Conservation (phyloP, 2,888 invertebrate genomes). For the Chironomus riparius region DNA sequence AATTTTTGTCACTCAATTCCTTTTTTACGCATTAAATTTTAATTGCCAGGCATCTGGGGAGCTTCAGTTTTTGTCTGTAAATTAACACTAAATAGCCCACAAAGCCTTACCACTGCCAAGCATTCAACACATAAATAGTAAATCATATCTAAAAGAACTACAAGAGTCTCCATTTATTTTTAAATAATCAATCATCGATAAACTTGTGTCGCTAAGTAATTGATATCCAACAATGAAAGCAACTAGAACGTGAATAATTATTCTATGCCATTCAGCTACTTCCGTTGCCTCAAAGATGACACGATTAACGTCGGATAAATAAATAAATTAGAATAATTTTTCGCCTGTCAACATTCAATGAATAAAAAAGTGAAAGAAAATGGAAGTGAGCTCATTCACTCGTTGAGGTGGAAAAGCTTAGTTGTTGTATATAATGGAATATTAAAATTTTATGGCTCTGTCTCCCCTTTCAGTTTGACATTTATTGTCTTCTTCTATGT, state of each 20-base stretch:
- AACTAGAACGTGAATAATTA: neutral
- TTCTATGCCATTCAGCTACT: neutral
- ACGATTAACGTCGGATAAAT: neutral
- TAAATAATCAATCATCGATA: neutral
- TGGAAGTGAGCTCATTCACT: neutral
- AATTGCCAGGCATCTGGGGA: no score
- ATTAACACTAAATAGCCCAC: no score
- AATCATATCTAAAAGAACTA: no score
- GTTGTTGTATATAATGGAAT: constrained; percentile 3
- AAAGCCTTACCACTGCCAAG: no score
- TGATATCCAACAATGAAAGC: neutral
- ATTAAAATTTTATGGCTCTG: constrained; percentile 21
- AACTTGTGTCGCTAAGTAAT: neutral
- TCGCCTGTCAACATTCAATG: neutral
- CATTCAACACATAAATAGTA: no score
- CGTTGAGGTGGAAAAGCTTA: neutral
- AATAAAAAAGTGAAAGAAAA: neutral
- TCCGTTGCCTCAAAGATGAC: neutral
- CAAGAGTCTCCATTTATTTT: no score
- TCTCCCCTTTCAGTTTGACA: constrained; percentile 9
- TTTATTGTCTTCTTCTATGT: neutral
- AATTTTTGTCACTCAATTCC: constrained; percentile 14
- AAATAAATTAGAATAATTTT: constrained; percentile 11
- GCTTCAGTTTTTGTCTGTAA: no score
- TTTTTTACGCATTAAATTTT: neutral